Percentiles rank a stretch among this genome's conserved stretches.
phyloP scores from a whole-genome alignment of 2,888 invertebrate genomes.

The Lamellibrachia columna region DNA sequence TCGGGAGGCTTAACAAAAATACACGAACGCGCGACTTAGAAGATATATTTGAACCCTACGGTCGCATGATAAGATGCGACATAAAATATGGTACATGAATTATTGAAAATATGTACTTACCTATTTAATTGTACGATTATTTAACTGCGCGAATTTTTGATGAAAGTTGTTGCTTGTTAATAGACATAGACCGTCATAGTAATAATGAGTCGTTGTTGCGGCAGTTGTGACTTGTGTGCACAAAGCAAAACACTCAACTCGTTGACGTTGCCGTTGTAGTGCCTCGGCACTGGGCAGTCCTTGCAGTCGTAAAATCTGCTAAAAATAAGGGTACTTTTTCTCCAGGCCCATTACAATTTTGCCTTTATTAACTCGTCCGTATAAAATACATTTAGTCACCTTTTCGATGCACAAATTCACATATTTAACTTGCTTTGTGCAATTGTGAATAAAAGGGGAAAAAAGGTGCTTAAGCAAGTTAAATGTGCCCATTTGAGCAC shows the following conservation, averaged over 20 bases:
- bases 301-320: background rate
- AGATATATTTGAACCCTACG: conserved; percentile 65
- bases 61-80: conserved; percentile 63
- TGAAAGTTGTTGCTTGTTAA: background rate
- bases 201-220: too few species aligned
- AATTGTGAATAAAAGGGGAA: too few species aligned
- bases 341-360: too few species aligned
- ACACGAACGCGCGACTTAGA: conserved; percentile 62
- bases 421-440: too few species aligned
- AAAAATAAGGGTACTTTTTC: background rate
- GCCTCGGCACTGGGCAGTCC: background rate
- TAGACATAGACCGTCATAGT: too few species aligned
- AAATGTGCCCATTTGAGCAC: too few species aligned
- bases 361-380: too few species aligned
- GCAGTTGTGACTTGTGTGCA: background rate
- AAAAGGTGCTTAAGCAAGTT: too few species aligned
- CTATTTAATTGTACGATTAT: background rate
- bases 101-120: background rate
- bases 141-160: background rate
- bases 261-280: background rate
- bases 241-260: background rate
- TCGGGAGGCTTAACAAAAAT: conserved; percentile 63
- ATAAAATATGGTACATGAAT: conserved; percentile 63
- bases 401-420: too few species aligned
- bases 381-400: too few species aligned